Conservation (phyloP, 2,113 vertebrate genomes). For the Lophotis ruficrista region DNA sequence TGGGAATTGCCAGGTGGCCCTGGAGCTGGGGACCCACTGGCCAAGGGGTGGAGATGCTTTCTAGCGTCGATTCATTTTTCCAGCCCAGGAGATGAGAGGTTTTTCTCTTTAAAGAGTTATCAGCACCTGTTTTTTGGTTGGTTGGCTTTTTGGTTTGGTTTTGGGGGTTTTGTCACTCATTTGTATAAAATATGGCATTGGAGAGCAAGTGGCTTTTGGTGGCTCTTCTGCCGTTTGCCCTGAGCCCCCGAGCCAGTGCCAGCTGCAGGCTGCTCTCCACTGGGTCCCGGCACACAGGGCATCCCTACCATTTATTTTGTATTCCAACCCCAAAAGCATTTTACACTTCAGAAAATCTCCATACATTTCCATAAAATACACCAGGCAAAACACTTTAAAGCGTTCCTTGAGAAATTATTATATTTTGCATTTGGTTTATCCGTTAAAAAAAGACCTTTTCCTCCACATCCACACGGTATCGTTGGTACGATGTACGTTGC, state of each 20-base stretch:
- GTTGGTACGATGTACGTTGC: constrained; percentile 84
- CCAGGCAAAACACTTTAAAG: neutral
- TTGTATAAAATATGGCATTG: neutral
- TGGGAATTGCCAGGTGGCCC: too few species aligned
- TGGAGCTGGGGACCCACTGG: accelerated
- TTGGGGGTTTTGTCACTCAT: too few species aligned
- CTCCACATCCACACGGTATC: constrained; percentile 79
- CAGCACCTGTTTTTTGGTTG: neutral
- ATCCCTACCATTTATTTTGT: neutral
- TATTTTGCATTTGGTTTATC: constrained; percentile 81
- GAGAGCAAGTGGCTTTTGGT: neutral
- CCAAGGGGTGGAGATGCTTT: neutral
- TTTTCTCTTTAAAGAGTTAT: neutral
- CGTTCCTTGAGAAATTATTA: constrained; percentile 73
- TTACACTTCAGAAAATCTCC: constrained; percentile 30
- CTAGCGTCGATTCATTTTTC: neutral
- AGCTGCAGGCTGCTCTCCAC: neutral
- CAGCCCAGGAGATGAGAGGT: neutral
- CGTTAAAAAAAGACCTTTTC: constrained; percentile 77
- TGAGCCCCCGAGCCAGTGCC: neutral
- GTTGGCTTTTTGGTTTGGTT: neutral
- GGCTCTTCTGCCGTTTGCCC: neutral
- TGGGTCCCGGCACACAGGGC: accelerated
- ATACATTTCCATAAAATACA: constrained; percentile 66
- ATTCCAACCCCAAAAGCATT: neutral